Evolutionary conservation across 2,113 vertebrate species (phyloP).

Genomic region (Shinisaurus crocodilurus): DNA sequence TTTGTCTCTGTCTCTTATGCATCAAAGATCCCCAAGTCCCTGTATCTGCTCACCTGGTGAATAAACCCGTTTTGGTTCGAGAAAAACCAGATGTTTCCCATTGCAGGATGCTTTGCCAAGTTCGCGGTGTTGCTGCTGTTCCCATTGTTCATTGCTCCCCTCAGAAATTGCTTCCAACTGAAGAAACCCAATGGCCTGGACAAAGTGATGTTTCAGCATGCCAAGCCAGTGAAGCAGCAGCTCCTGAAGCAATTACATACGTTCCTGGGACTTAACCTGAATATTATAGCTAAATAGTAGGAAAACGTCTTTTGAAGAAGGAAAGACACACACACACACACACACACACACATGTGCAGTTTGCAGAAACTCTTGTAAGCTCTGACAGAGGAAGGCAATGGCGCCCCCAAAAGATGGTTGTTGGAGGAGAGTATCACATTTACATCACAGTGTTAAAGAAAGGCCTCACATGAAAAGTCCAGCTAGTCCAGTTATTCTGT

Average conservation of each 20-base stretch:
- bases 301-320: neutral
- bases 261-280: conserved; percentile 20
- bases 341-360: neutral
- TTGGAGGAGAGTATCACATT: neutral
- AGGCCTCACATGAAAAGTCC: no score
- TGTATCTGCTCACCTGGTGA: neutral
- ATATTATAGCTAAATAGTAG: neutral
- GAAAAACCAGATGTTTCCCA: neutral
- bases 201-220: conserved; percentile 33
- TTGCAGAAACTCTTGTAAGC: neutral
- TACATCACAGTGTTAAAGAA: neutral
- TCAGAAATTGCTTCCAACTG: neutral
- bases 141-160: neutral
- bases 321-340: no score
- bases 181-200: conserved; percentile 9
- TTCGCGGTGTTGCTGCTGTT: neutral
- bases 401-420: neutral
- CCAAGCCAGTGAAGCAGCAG: conserved; percentile 1
- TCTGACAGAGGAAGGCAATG: neutral
- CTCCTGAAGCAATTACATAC: conserved; percentile 2
- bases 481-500: no score
- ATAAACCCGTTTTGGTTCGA: neutral
- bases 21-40: neutral
- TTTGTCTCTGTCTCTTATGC: neutral
- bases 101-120: neutral